phyloP scores from a whole-genome alignment of 2,113 vertebrate genomes.

The Rostratula benghalensis region DNA sequence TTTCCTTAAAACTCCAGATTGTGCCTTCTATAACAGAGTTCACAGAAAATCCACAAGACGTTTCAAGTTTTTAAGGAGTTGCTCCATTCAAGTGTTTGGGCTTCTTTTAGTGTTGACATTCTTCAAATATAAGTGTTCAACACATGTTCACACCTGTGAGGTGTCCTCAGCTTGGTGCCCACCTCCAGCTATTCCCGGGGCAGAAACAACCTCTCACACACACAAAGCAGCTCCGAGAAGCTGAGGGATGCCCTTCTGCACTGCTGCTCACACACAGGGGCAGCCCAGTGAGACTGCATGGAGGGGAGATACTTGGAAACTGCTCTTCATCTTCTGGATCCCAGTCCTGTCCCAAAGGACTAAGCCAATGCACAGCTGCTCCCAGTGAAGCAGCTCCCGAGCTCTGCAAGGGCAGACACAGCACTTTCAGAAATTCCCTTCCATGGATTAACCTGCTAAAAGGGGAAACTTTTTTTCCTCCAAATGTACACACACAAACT shows the following conservation, averaged over 20 bases:
- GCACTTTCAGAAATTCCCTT: not conserved
- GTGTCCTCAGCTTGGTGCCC: not conserved
- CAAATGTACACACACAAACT: not conserved
- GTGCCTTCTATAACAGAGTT: not conserved
- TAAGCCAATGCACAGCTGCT: not conserved
- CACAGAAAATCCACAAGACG: not conserved
- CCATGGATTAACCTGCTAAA: not conserved
- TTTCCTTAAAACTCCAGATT: not conserved
- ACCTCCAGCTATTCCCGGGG: not conserved
- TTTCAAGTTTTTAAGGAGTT: not conserved
- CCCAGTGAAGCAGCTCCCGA: rapidly evolving
- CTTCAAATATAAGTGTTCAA: rapidly evolving
- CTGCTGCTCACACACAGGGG: not conserved
- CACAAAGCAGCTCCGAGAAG: not conserved
- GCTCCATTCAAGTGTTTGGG: not conserved
- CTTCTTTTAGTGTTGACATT: not conserved
- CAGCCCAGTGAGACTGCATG: rapidly evolving
- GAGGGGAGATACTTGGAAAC: not conserved
- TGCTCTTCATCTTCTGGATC: not conserved
- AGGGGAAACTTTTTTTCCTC: not conserved
- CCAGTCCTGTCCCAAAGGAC: not conserved
- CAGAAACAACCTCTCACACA: not conserved
- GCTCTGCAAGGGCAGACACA: not conserved
- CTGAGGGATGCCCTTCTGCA: not conserved
- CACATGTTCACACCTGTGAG: rapidly evolving